These are phyloP conservation scores for Drosophila tsacasi DNA, from an alignment of 1,140 invertebrate genomes.

Conservation along the genomic window DNA sequence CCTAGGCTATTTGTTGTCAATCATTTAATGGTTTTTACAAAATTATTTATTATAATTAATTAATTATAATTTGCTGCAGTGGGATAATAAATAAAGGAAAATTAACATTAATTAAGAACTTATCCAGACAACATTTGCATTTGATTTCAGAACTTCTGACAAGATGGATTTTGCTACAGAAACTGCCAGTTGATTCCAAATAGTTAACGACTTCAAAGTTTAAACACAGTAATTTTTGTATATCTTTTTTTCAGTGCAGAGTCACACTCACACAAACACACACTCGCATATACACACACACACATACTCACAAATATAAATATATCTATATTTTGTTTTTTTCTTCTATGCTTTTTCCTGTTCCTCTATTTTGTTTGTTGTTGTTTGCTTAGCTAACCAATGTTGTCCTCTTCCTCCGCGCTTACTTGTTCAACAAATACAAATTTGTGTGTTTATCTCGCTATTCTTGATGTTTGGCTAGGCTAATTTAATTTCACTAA, in stretches of 20 bases:
- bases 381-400: constrained; percentile 47
- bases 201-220: not conserved
- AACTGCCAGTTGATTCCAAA: not conserved
- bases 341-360: constrained; percentile 5
- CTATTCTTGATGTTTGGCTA: constrained; percentile 45
- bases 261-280: not conserved
- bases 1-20: too few species aligned
- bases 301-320: constrained; percentile 5
- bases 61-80: too few species aligned
- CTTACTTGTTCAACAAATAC: constrained; percentile 44
- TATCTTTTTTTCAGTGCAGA: constrained; percentile 1
- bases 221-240: not conserved
- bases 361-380: constrained; percentile 24
- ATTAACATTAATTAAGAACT: too few species aligned
- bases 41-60: too few species aligned
- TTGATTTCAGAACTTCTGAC: not conserved
- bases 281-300: not conserved
- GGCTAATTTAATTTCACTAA: constrained; percentile 60
- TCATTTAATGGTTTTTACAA: too few species aligned
- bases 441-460: constrained; percentile 25
- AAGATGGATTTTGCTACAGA: not conserved
- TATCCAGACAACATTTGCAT: not conserved
- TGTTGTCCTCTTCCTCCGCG: constrained; percentile 9
- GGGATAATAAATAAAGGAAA: too few species aligned
- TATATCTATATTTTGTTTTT: constrained; percentile 14